Evolutionary conservation across 2,888 invertebrate species (phyloP).

Genomic region (Myopa tessellatipennis): DNA sequence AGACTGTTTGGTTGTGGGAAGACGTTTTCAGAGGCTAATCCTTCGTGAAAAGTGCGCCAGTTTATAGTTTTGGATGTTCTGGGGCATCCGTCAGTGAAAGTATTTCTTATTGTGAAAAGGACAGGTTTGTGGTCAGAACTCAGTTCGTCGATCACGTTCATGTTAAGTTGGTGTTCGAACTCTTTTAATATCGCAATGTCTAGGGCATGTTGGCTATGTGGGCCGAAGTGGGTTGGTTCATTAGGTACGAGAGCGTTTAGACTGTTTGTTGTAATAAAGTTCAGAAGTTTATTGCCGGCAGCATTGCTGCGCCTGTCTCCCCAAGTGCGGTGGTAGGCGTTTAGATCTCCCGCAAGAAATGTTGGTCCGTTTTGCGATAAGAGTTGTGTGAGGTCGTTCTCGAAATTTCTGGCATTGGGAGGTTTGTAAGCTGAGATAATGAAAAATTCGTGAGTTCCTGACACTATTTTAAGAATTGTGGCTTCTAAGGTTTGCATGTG

Average conservation of each 20-base stretch:
- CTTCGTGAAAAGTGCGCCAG: too few species aligned
- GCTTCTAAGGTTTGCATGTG: background rate
- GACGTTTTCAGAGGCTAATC: too few species aligned
- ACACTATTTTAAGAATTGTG: background rate
- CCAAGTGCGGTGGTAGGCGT: background rate
- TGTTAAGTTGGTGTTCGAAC: background rate
- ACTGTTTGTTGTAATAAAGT: background rate
- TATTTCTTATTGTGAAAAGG: background rate
- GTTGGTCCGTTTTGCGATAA: background rate
- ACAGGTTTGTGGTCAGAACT: background rate
- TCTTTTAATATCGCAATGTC: background rate
- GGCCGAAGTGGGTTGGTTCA: background rate
- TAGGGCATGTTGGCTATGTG: background rate
- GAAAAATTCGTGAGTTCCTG: background rate
- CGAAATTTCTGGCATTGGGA: background rate
- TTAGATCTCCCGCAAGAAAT: background rate
- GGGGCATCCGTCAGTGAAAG: too few species aligned
- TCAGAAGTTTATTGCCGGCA: background rate
- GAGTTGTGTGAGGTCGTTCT: background rate
- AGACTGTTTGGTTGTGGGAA: too few species aligned
- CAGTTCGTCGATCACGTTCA: background rate
- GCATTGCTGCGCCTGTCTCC: background rate
- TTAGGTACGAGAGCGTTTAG: background rate
- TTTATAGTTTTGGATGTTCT: too few species aligned
- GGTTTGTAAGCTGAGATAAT: background rate